Base-by-base conservation (phyloP, 2,888 invertebrate genomes). In the Eurytoma californica region DNA sequence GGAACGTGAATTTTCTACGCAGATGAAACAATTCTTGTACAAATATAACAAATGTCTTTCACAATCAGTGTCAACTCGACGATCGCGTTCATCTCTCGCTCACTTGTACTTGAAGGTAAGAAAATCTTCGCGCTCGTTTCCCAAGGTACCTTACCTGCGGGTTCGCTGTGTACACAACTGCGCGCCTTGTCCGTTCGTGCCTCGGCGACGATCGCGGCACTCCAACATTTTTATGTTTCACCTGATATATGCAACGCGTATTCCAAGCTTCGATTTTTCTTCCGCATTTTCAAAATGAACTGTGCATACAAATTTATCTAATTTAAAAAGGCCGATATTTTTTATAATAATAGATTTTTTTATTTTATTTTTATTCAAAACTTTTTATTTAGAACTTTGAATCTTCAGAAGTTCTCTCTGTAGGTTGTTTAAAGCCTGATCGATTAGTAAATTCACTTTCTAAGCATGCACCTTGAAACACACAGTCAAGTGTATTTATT, bases 41-140 rank as follows among this genome's bases (percentile, higher is more conserved):
- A 79, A 79, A 79, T 67, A 79, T 65, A 24, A 65, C 51, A 61
- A 67, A 67, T 24, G 20, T 72, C 66, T 79, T 79, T 79, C 75
- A 60, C 79, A 79, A 79, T 76, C 72, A 79, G 75, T 75, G 79
- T 79, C 75, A 79, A 79, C 79, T 79, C 67, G 30, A 70, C 55
- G 72, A 70, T 79, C 72, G 49, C 66, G 72, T 70, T 60, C 72
- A 61, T 81, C 69, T 58, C 30, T 30, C 60, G 74, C 63, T 55
- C 66, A 72, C 77, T 77, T 68, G 66, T 63, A 67, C 68, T 70
- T 67, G 76, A 78, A 77, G 63, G 72, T 72, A 78, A 80, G 80
- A 72, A 80, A 75, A 72, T 70, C 58, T 49, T 18, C 53, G 69
- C 51, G 28, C 61, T 61, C 75, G 58, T 82, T 63, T 69, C 74